Percentiles rank a stretch among this genome's conserved stretches.
phyloP scores from a whole-genome alignment of 2,797 vertebrate species.

The Streptopelia turtur region DNA sequence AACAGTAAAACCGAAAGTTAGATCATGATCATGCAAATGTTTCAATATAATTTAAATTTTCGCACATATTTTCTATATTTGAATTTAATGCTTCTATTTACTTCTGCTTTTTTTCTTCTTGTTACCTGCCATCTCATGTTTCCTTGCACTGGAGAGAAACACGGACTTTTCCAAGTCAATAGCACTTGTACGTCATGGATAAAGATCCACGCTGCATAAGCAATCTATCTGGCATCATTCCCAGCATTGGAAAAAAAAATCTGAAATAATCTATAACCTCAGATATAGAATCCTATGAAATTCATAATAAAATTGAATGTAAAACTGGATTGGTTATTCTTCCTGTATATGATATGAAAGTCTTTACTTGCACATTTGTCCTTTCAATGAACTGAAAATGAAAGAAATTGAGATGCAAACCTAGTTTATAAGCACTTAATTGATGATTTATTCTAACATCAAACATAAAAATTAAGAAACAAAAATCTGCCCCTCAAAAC shows the following conservation, averaged over 20 bases:
- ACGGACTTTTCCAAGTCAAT: conserved; percentile 53
- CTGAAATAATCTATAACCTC: conserved; percentile 23
- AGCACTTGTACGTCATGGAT: conserved; percentile 13
- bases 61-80: neutral
- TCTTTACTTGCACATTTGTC: neutral
- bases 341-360: conserved; percentile 22
- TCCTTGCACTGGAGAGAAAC: conserved; percentile 36
- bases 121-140: conserved; percentile 25
- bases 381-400: conserved; percentile 50
- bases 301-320: conserved; percentile 45
- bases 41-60: neutral
- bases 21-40: neutral
- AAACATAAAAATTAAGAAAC: neutral
- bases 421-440: conserved; percentile 17
- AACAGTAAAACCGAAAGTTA: neutral
- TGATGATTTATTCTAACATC: neutral
- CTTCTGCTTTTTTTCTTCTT: conserved; percentile 4
- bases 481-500: neutral
- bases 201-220: conserved; percentile 60
- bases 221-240: conserved; percentile 55
- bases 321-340: conserved; percentile 19
- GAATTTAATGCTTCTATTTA: neutral
- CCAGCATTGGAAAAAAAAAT: conserved; percentile 8
- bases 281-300: conserved; percentile 27
- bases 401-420: conserved; percentile 36